Percentiles rank a stretch among this genome's conserved stretches.
These are phyloP conservation scores for Phyllostomus discolor DNA, from an alignment of 2,113 vertebrate genomes.

Conservation along the genomic window DNA sequence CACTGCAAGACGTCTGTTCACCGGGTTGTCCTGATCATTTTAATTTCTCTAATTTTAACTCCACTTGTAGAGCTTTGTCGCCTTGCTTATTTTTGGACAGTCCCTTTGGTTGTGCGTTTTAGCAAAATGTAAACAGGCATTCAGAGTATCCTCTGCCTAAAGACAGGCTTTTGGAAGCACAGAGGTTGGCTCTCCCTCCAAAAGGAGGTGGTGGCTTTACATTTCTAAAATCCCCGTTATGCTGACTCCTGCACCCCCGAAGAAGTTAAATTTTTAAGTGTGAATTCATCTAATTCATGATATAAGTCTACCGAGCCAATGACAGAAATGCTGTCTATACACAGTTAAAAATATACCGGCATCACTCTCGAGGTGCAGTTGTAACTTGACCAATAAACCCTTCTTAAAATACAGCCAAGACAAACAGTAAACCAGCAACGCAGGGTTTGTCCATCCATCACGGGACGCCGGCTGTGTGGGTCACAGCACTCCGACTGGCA, in stretches of 20 bases:
- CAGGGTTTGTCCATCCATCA: background rate
- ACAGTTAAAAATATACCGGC: background rate
- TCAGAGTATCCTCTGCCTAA: background rate
- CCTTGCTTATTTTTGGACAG: background rate
- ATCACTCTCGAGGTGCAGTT: background rate
- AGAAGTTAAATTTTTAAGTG: background rate
- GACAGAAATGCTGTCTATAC: background rate
- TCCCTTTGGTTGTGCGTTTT: background rate
- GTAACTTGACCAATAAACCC: background rate
- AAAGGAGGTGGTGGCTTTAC: background rate
- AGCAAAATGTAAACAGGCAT: background rate
- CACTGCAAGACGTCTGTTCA: background rate
- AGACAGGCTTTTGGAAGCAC: background rate
- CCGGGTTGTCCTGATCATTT: background rate
- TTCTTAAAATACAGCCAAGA: background rate
- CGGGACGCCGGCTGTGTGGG: background rate
- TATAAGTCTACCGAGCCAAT: background rate
- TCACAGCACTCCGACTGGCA: constrained; percentile 4
- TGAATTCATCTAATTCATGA: constrained; percentile 21
- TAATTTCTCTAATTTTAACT: background rate
- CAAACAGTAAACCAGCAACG: background rate
- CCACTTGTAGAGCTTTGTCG: constrained; percentile 6
- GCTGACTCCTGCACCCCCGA: background rate
- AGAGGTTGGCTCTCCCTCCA: background rate
- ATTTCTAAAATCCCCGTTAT: background rate